Evolutionary conservation across 1,140 invertebrate species (phyloP).

Genomic region (Bombus polaris): DNA sequence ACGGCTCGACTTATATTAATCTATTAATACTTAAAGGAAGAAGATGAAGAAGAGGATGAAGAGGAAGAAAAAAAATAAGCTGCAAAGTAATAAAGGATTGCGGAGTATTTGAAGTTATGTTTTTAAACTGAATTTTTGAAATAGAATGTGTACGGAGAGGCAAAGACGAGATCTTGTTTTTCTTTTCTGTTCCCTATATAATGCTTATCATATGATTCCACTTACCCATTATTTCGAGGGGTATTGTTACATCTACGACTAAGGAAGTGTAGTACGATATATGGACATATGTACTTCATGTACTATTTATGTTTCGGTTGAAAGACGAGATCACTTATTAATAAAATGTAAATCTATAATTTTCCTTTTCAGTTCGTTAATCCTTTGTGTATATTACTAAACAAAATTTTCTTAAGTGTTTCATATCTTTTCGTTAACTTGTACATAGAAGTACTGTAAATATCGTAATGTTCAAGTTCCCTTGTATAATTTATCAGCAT

Average conservation of each 20-base stretch:
- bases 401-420: not conserved
- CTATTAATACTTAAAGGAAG: constrained; percentile 76
- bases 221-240: constrained; percentile 22
- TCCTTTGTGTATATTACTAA: constrained; percentile 36
- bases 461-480: not conserved
- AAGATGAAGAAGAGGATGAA: constrained; percentile 74
- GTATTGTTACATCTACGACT: constrained; percentile 31
- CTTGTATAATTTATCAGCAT: not conserved
- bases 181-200: constrained; percentile 53
- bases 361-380: constrained; percentile 53
- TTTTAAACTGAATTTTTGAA: constrained; percentile 83
- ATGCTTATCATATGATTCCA: constrained; percentile 16
- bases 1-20: constrained; percentile 79
- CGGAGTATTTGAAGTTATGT: constrained; percentile 81
- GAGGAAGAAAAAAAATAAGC: constrained; percentile 74
- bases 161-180: constrained; percentile 71
- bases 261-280: constrained; percentile 61
- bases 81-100: constrained; percentile 80
- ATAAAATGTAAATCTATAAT: constrained; percentile 70
- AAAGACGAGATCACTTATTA: constrained; percentile 67
- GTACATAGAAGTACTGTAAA: no score
- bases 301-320: constrained; percentile 68
- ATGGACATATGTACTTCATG: constrained; percentile 54
- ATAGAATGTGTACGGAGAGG: constrained; percentile 82
- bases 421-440: not conserved